Conservation (phyloP, 2,113 vertebrate species). For the Mystacornis crossleyi region DNA sequence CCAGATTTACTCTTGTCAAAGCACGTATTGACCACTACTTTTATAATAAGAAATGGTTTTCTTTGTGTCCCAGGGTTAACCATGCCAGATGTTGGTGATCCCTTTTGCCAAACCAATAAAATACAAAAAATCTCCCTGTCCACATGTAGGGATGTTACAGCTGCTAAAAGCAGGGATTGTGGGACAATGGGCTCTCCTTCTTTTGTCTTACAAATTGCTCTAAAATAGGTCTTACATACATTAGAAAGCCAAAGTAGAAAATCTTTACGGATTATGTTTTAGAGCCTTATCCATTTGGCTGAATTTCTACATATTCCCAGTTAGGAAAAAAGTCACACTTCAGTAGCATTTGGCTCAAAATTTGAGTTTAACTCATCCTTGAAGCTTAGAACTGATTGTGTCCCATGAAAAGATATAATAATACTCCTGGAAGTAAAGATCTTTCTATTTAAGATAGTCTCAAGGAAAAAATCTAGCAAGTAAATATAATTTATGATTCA, state of each 20-base stretch:
- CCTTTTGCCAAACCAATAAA: not conserved
- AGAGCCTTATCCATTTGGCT: not conserved
- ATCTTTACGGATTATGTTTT: not conserved
- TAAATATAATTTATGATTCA: not conserved
- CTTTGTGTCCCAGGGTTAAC: not conserved
- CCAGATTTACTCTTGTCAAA: not conserved
- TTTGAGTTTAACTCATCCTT: not conserved
- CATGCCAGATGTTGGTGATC: not conserved
- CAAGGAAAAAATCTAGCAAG: not conserved
- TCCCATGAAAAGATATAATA: not conserved
- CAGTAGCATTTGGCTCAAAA: not conserved
- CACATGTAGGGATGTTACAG: accelerated
- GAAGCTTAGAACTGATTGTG: not conserved
- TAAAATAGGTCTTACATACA: not conserved
- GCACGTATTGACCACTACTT: not conserved
- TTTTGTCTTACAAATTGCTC: not conserved
- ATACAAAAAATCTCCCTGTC: not conserved
- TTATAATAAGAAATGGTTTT: not conserved
- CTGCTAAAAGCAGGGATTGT: not conserved
- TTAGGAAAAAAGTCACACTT: not conserved
- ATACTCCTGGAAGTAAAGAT: not conserved
- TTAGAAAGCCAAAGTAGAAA: not conserved
- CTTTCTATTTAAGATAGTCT: not conserved
- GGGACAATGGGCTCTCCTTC: not conserved
- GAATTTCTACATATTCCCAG: not conserved